These are phyloP conservation scores for Lethenteron reissneri DNA, from an alignment of 2,113 vertebrate species.

Conservation along the genomic window DNA sequence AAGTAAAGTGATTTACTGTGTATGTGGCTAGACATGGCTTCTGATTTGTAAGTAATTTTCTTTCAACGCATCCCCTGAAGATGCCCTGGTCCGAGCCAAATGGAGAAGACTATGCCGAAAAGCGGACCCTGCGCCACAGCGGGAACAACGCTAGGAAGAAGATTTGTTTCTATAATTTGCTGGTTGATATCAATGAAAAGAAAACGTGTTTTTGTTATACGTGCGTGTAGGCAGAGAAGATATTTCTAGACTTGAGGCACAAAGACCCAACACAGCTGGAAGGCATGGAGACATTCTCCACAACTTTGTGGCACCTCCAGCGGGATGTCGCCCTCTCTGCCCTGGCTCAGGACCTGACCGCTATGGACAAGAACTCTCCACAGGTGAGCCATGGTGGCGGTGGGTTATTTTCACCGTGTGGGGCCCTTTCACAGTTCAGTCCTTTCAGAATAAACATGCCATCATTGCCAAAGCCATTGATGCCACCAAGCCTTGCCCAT, in stretches of 20 bases:
- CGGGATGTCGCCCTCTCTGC: slow-evolving; percentile 86
- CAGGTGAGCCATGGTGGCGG: slow-evolving; percentile 30
- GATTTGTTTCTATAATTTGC: too few species aligned
- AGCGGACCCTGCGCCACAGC: too few species aligned
- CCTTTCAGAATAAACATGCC: too few species aligned
- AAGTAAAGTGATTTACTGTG: neutral
- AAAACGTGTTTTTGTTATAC: neutral
- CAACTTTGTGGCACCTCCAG: slow-evolving; percentile 89
- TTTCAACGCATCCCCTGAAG: too few species aligned
- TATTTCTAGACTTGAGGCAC: slow-evolving; percentile 80
- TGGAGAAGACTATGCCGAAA: too few species aligned
- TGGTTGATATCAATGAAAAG: too few species aligned
- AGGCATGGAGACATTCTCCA: slow-evolving; percentile 96
- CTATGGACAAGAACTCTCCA: slow-evolving; percentile 96
- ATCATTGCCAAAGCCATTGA: too few species aligned
- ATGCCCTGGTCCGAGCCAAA: too few species aligned
- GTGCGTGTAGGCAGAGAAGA: slow-evolving; percentile 51
- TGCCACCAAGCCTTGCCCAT: too few species aligned
- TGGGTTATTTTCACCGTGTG: too few species aligned
- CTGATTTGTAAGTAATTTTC: neutral
- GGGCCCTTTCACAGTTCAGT: too few species aligned
- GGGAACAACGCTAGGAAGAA: too few species aligned
- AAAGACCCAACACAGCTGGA: slow-evolving; percentile 83
- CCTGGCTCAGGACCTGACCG: slow-evolving; percentile 86
- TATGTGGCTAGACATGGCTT: neutral